phyloP scores from a whole-genome alignment of 2,113 vertebrate species.

The Pedetes capensis region DNA sequence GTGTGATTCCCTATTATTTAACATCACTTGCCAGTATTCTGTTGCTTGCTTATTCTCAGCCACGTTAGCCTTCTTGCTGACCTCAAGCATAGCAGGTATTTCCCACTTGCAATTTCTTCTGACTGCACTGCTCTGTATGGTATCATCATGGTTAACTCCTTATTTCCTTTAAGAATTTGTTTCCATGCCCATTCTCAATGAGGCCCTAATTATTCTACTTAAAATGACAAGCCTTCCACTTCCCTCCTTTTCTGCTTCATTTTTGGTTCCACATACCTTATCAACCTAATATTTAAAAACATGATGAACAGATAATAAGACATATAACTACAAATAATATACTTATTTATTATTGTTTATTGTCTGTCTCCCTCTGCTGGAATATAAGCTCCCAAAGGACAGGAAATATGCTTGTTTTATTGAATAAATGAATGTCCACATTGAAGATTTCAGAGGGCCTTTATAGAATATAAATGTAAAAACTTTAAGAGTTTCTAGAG shows the following conservation, averaged over 20 bases:
- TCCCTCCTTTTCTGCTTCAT: background rate
- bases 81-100: background rate
- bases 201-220: background rate
- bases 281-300: background rate
- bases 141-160: background rate
- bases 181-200: background rate
- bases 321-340: background rate
- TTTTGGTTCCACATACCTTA: background rate
- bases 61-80: background rate
- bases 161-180: background rate
- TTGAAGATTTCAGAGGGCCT: background rate
- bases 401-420: background rate
- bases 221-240: background rate
- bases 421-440: background rate
- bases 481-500: background rate
- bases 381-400: background rate
- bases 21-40: background rate
- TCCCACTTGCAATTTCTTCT: background rate
- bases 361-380: background rate
- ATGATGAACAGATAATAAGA: background rate
- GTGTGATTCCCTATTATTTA: background rate
- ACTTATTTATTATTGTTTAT: conserved; percentile 19
- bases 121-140: background rate
- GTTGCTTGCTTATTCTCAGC: background rate
- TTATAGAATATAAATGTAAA: background rate